Conservation (phyloP, 2,797 vertebrate genomes). For the Triplophysa bombifrons region DNA sequence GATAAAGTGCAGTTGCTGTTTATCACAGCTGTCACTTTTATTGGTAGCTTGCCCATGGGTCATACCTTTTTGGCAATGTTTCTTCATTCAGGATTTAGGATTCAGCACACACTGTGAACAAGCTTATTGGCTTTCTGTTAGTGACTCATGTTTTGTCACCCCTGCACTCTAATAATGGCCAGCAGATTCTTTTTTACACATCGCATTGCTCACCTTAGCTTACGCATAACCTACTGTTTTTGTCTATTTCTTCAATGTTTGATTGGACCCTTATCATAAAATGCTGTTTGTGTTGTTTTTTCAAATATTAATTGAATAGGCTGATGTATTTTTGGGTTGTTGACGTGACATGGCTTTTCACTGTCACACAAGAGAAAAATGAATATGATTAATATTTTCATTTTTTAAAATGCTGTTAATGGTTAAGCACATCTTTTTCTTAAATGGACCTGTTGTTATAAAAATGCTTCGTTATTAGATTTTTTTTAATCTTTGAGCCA, state of each 20-base stretch:
- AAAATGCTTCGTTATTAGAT: too few species aligned
- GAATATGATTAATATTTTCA: too few species aligned
- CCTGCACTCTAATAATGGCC: neutral
- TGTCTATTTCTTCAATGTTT: neutral
- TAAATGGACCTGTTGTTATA: too few species aligned
- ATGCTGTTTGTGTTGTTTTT: too few species aligned
- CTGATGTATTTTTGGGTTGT: too few species aligned
- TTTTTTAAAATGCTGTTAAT: too few species aligned
- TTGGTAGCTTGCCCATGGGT: constrained; percentile 23
- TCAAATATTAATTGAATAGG: too few species aligned
- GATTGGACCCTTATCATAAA: neutral
- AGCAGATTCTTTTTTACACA: neutral
- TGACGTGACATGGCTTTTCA: too few species aligned
- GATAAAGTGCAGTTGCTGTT: constrained; percentile 31
- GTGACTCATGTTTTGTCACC: neutral
- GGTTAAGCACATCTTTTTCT: too few species aligned
- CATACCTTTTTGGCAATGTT: constrained; percentile 8
- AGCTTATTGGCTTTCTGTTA: neutral
- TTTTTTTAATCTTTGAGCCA: too few species aligned
- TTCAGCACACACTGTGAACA: constrained; percentile 9
- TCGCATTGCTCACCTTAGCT: too few species aligned
- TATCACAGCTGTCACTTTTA: constrained; percentile 39
- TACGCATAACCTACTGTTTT: neutral
- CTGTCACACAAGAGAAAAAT: too few species aligned
- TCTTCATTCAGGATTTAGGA: constrained; percentile 10